Evolutionary conservation across 1,140 invertebrate genomes (phyloP).

Genomic region (Lerema accius): DNA sequence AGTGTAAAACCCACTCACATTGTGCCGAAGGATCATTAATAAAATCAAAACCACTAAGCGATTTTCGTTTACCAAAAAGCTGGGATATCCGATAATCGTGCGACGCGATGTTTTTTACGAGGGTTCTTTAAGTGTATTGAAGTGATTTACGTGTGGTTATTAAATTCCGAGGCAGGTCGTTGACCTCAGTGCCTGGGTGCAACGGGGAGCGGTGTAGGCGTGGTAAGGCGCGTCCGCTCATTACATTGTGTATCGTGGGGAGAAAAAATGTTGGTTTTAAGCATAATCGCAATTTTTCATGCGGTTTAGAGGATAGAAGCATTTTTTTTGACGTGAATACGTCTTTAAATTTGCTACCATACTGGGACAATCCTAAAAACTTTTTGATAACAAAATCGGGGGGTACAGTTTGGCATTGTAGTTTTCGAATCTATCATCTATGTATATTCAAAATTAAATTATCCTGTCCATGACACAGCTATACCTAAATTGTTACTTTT

Average conservation of each 20-base stretch:
- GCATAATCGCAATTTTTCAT: background rate
- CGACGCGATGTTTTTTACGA: constrained; percentile 57
- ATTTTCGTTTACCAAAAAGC: constrained; percentile 27
- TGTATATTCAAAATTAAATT: too few species aligned
- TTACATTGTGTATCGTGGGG: constrained; percentile 18
- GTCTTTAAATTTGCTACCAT: too few species aligned
- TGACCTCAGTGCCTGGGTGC: constrained; percentile 49
- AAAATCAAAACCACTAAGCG: constrained; percentile 5
- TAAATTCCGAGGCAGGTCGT: constrained; percentile 63
- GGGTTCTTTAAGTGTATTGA: constrained; percentile 60
- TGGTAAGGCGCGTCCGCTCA: constrained; percentile 46
- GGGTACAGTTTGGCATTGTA: too few species aligned
- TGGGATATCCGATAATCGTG: constrained; percentile 50
- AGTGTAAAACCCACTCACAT: constrained; percentile 1
- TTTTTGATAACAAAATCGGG: too few species aligned
- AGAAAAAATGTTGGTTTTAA: background rate
- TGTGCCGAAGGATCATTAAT: constrained; percentile 26
- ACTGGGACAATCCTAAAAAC: too few species aligned
- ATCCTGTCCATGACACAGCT: too few species aligned
- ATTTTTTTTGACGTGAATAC: too few species aligned
- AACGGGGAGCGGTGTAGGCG: constrained; percentile 37
- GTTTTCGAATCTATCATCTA: too few species aligned
- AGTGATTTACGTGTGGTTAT: constrained; percentile 73
- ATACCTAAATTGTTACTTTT: too few species aligned
- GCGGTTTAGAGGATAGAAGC: background rate